Evolutionary conservation across 2,888 invertebrate genomes (phyloP), one percentile per base, ranked within the genome.

Genomic region (Thecocarcelia acutangulata): DNA sequence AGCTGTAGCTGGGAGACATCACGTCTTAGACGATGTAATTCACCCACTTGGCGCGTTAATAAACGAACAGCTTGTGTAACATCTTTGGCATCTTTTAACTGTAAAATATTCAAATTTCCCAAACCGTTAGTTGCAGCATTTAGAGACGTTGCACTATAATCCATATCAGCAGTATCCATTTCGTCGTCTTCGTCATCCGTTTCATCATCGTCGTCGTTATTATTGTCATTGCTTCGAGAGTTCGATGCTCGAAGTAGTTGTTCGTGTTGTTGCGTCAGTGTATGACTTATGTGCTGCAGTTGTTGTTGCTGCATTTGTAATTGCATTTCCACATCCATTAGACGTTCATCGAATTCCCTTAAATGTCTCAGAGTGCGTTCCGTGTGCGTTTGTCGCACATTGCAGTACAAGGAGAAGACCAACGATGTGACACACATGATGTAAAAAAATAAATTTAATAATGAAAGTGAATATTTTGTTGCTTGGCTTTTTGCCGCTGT

Each of bases 1-100:
- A 90, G 84, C 84, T 91, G 90, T 84, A 91, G 85, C 64, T 91
- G 89, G 70, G 91, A 91, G 13, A 91, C 91, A 85, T 91, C 91
- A 77, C 91, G 89, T 33, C 91, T 87, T 80, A 91, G 85, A 50
- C 91, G 88, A 84, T 91, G 91, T 79, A 91, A 86, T 79, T 90
- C 91, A 64, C 90, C 87, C 63, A 87, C 87, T 84, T 88, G 85
- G 33, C 87, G 84, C 46, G 88, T 87, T 82, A 89, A 82, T 74
- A 85, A 85, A 46, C 88, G 87, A 79, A 91, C 87, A 63, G 88
- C 87, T 80, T 89, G 83, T 78, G 88, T 86, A 79, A 91, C 73
- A 72, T 88, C 84, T 63, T 75, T 78, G 61, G 79, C 68, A 56
- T 82, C 74, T 33, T 75, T 75, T 21, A 73, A 50, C 48, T 81